Base-by-base conservation (phyloP, 2,113 vertebrate species). In the Tachuris rubrigastra region DNA sequence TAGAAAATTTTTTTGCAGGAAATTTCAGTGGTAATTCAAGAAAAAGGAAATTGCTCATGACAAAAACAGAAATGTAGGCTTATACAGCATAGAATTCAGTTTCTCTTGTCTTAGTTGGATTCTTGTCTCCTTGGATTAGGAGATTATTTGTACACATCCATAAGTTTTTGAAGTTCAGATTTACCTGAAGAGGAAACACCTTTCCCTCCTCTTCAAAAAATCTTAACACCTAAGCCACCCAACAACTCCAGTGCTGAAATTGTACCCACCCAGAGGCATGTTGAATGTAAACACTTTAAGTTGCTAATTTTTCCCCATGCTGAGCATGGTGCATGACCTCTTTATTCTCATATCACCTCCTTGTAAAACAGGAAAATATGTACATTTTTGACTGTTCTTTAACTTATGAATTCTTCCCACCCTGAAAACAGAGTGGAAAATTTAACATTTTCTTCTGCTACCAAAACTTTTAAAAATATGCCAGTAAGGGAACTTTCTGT, bases 391-490 rank as follows among this genome's bases (percentile, higher is more conserved):
- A n/a, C n/a, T 53, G 6, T 44, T 76, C 50, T 85, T 78, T 55
- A 73, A 68, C 75, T 60, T 77, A 86, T 33, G 19, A 13, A 53
- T 69, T 83, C 27, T 91, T 58, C 56, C 6, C 5, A 58, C 25
- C 14, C 14, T 65, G 47, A 53, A 85, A 93, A 72, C 3, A 5
- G 16, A 83, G 84, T 17, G 15, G 16, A 84, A 95, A 78, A 94
- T 49, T 72, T 33, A 33, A 60, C 37, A 69, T 83, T 88, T 78
- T 87, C 22, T 60, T 96, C 77, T 80, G 12, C 59, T 75, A 77
- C 47, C 6, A 72, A 63, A 63, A 53, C 19, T 93, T 92, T 63
- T 5, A 52, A 88, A 94, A 88, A 86, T 65, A 74, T 15, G 14
- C 5, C 12, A 81, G 14, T 46, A 67, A 76, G 44, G 44, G 47